Evolutionary conservation across 64 coral and sea anemone species (phyloP), one percentile per base, ranked within the genome.

Genomic region (Astreopora myriophthalma): DNA sequence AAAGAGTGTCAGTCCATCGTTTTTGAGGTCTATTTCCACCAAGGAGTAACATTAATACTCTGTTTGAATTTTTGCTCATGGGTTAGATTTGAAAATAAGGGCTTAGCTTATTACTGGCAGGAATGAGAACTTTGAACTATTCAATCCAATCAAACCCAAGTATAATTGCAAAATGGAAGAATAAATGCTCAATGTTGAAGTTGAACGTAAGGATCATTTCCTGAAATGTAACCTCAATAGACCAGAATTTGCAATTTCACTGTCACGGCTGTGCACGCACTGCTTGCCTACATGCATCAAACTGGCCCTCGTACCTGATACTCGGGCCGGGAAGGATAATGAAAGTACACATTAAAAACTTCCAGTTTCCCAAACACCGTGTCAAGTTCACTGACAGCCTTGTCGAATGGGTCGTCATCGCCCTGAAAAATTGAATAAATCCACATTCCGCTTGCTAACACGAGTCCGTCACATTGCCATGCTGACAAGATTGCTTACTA

Each of bases 321-420:
- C 25, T 96, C 94, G 17, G 94, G 94, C 68, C 94, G 87, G 25
- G 90, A 96, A 11, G 94, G 94, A 89, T 96, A 96, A 24, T 96
- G 90, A 26, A 96, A 96, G 48, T 96, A 89, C 30, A 92, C 90
- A 72, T 92, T 85, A 28, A 96, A 96, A 30, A 96, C 44, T 40
- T 96, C 90, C 23, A 96, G 57, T 71, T 69, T 85, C 0, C 90
- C 90, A 44, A 96, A 27, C 11, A 92, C 86, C 22, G 79, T 51
- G 16, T 96, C 94, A 44, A 96, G 69, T 37, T 96, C 85, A 24
- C 72, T 88, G 3, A 74, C 11, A 37, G 86, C 90, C 87, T 92
- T 75, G 69, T 96, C 94, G n/a, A 89, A 71, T 38, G 57, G 52
- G 7, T 87, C 90, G 0, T 96, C 78, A 35, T 49, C 52, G 16